Base-by-base conservation (phyloP, 2,113 vertebrate genomes). In the Sander vitreus region DNA sequence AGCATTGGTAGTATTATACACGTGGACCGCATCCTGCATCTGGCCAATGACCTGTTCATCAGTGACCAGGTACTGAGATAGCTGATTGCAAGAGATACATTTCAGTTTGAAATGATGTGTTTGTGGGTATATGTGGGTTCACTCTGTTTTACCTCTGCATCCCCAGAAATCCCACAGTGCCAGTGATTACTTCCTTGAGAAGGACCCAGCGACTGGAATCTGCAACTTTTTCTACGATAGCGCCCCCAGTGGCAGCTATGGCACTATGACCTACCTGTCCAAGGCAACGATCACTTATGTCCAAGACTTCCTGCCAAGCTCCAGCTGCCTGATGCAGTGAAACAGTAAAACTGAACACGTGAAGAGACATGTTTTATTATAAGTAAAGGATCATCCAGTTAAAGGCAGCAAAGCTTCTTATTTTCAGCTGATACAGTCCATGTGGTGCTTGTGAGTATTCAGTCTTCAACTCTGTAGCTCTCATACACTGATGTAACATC, bases 201-300 rank as follows among this genome's bases (percentile, higher is more conserved):
- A 96, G 47, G 98, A 99, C 3, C 53, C 95, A 47, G 96, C 95
- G 43, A 99, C 98, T 0, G 97, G 97, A 75, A 98, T 99, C 88
- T 99, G 97, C 92, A 97, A 96, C 94, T 96, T 96, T 25, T 99
- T 99, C 91, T 99, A 98, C 0, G 98, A 99, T 89, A 99, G 98
- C 2, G 98, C 98, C 85, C 98, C 98, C 2, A 99, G 98, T 0
- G 98, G 98, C 66, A 96, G 97, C 90, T 99, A 96, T 2, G 98
- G 98, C 63, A 98, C 98, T 48, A 99, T 99, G 98, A 99, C 98
- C 0, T 99, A 99, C 90, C 94, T 99, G 57, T 98, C 97, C 8
- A 99, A 97, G 93, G 98, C 98, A 0, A 95, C 94, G 0, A 92
- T 97, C 69, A 95, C 95, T 36, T 97, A 98, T 25, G 91, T 98